phyloP scores from a whole-genome alignment of 37 sponge, comb jelly and placozoan species.

The Corticium candelabrum region DNA sequence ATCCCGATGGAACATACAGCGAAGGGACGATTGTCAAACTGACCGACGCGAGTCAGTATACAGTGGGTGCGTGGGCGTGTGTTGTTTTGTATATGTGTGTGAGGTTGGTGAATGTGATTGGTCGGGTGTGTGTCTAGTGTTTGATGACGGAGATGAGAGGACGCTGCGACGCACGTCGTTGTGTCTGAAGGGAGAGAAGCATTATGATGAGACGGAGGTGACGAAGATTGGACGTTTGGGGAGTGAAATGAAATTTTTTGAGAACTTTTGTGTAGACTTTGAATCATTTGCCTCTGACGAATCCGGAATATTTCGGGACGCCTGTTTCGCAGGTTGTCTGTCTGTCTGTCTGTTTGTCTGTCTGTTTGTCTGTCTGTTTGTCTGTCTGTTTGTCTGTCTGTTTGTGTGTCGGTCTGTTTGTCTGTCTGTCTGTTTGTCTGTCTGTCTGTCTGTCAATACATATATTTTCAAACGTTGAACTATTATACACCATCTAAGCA shows the following conservation, averaged over 20 bases:
- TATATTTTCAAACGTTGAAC: no score
- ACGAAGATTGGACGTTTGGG: not conserved
- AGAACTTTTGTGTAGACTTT: not conserved
- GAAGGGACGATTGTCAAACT: conserved; percentile 54
- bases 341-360: no score
- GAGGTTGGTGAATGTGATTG: not conserved
- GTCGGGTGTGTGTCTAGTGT: conserved; percentile 34
- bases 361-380: no score
- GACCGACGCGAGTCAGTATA: conserved; percentile 77
- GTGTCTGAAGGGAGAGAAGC: conserved; percentile 79
- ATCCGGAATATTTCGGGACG: not conserved
- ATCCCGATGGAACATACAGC: conserved; percentile 41
- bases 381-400: no score
- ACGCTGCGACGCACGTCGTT: conserved; percentile 67
- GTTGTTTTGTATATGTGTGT: not conserved
- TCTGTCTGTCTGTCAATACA: no score
- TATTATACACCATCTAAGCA: no score
- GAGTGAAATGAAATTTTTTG: not conserved
- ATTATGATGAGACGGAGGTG: conserved; percentile 81
- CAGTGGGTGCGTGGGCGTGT: conserved; percentile 62
- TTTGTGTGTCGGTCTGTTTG: no score
- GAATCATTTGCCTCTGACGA: not conserved
- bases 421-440: no score
- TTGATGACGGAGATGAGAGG: conserved; percentile 89
- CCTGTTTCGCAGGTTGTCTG: not conserved